Base-by-base conservation (phyloP, 2,888 invertebrate species). In the Microchrysa polita region DNA sequence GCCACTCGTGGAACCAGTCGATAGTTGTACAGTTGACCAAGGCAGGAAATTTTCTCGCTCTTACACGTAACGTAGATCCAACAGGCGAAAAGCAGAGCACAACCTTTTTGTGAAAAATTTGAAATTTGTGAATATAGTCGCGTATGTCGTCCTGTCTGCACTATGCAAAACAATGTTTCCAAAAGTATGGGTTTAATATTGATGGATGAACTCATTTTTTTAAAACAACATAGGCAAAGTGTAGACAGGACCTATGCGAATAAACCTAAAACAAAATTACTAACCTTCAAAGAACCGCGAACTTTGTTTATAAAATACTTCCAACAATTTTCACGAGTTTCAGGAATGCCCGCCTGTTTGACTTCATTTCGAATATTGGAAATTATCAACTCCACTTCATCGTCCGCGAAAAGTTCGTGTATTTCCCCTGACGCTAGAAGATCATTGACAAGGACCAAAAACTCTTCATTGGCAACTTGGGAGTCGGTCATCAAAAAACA, bases 1-100 rank as follows among this genome's bases (percentile, higher is more conserved):
- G 97, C 97, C 97, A 98, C 81, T 96, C 95, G 82, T 97, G 96
- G 86, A 97, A 97, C 97, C 97, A 97, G 84, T 97, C 92, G 77
- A 97, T 96, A 16, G 94, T 90, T 0, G 96, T 95, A 82, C 96
- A 96, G 86, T 94, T 97, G 16, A 95, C 93, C 42, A 98, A 86
- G 0, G 97, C 96, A 0, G 97, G 97, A 86, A 98, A 98, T 84
- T 97, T 96, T 72, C 97, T 89, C 4, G 94, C 92, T 73, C 97
- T 89, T 16, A 95, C 87, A 69, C 97, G 87, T 16, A 98, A 86
- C 0, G 95, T 96, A 0, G 92, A 91, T 0, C 97, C 97, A 72
- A 97, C 97, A 0, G 97, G 97, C 0, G 97, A 97, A 84, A 97
- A 97, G 82, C 97, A 97, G 2, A 98, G 86, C 14, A 97, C 92